Evolutionary conservation across 1,140 invertebrate species (phyloP).

Genomic region (Drosophila nigrodunni): DNA sequence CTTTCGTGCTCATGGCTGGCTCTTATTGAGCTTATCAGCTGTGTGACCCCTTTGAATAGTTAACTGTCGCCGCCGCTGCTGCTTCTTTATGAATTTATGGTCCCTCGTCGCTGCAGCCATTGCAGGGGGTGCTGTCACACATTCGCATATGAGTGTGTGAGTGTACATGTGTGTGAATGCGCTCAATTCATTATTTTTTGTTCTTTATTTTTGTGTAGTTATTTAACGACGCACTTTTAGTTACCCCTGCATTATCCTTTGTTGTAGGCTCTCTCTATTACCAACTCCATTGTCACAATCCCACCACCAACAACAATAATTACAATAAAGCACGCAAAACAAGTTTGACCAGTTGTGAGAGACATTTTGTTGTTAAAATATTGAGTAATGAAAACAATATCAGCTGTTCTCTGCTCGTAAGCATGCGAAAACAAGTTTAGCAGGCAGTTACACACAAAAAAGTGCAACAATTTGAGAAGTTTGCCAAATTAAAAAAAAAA

Average conservation of each 20-base stretch:
- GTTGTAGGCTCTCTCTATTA: constrained; percentile 9
- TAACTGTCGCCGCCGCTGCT: constrained; percentile 31
- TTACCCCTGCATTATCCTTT: background rate
- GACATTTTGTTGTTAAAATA: background rate
- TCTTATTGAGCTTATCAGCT: constrained; percentile 39
- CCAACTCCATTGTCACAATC: constrained; percentile 42
- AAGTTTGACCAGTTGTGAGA: constrained; percentile 53
- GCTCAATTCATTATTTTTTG: constrained; percentile 28
- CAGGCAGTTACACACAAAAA: background rate
- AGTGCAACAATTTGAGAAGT: background rate
- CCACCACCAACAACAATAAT: background rate
- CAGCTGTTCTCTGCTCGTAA: constrained; percentile 30
- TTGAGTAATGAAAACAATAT: constrained; percentile 29
- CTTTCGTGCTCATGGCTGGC: constrained; percentile 1
- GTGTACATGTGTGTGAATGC: constrained; percentile 23
- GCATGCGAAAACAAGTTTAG: background rate
- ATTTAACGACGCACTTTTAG: constrained; percentile 25
- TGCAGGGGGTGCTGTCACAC: constrained; percentile 25
- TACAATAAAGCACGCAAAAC: constrained; percentile 51
- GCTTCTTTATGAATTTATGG: constrained; percentile 28
- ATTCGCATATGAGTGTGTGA: no score
- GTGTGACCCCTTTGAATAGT: constrained; percentile 10
- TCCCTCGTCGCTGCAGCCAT: background rate
- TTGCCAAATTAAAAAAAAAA: background rate
- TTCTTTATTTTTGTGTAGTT: constrained; percentile 18